phyloP scores from a whole-genome alignment of 2,888 invertebrate species.

The Sussaba pulchella region DNA sequence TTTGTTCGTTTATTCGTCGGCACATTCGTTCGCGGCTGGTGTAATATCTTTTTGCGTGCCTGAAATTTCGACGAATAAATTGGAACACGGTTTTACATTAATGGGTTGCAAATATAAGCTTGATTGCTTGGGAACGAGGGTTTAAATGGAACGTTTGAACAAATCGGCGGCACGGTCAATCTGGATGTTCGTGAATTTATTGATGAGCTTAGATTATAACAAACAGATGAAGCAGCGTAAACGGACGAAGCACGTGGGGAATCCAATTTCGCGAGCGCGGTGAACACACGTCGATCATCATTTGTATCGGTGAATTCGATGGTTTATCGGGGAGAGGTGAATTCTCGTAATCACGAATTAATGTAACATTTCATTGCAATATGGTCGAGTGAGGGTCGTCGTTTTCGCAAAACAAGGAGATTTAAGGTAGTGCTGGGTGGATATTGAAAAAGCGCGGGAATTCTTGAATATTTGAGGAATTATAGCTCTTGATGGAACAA shows the following conservation, averaged over 20 bases:
- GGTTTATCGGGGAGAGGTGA: constrained; percentile 36
- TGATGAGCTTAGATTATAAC: constrained; percentile 36
- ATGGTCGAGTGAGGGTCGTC: no score
- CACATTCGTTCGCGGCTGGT: not conserved
- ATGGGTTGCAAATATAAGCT: constrained; percentile 39
- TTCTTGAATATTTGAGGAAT: no score
- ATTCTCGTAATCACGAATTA: constrained; percentile 4
- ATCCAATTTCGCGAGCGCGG: constrained; percentile 33
- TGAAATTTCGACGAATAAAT: constrained; percentile 21
- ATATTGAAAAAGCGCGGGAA: no score
- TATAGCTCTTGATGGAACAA: no score
- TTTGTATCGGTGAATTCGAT: constrained; percentile 24
- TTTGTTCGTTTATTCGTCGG: constrained; percentile 8
- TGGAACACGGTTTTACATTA: constrained; percentile 19
- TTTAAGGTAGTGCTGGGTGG: no score
- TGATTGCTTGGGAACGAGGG: not conserved
- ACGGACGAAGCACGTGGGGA: not conserved
- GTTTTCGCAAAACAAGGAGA: no score
- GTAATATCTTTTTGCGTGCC: constrained; percentile 11
- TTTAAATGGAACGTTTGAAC: constrained; percentile 50
- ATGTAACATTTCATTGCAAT: constrained; percentile 54
- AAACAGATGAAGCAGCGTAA: constrained; percentile 5
- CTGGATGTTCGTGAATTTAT: constrained; percentile 30
- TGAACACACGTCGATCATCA: constrained; percentile 44
- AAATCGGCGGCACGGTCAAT: constrained; percentile 7